phyloP scores from a whole-genome alignment of 1,140 invertebrate species.

The Battus philenor region DNA sequence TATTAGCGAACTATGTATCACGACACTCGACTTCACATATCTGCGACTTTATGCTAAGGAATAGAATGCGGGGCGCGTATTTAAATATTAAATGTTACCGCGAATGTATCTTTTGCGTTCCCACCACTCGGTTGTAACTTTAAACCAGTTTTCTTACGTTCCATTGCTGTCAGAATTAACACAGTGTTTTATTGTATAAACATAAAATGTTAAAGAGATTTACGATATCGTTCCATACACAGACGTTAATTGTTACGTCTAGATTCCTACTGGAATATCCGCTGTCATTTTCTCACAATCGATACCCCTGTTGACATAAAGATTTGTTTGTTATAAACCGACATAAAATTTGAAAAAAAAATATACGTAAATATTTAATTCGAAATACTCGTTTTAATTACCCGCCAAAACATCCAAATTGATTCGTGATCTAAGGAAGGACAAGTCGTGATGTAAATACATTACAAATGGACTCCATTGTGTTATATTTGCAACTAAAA shows the following conservation, averaged over 20 bases:
- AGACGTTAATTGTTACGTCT: conserved; percentile 25
- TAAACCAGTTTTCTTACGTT: too few species aligned
- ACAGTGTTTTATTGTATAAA: conserved; percentile 34
- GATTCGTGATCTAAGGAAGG: too few species aligned
- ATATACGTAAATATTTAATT: conserved; percentile 75
- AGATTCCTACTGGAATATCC: conserved; percentile 36
- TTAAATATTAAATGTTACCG: conserved; percentile 37
- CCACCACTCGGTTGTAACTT: too few species aligned
- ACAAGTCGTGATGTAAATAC: too few species aligned
- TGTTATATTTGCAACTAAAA: too few species aligned
- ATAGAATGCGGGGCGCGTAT: conserved; percentile 20
- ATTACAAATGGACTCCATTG: too few species aligned
- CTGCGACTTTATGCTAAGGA: conserved; percentile 21
- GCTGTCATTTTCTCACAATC: conserved; percentile 46
- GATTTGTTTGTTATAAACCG: conserved; percentile 65
- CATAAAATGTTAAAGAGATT: conserved; percentile 26
- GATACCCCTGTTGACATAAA: conserved; percentile 60
- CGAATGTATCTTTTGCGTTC: conserved; percentile 27
- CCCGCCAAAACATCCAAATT: too few species aligned
- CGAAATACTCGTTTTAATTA: too few species aligned
- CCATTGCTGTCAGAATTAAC: conserved; percentile 41
- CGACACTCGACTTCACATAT: conserved; percentile 30
- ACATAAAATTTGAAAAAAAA: conserved; percentile 62
- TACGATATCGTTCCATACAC: conserved; percentile 25
- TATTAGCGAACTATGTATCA: conserved; percentile 47